Base-by-base conservation (phyloP, 2,113 vertebrate species). In the Zingel zingel region DNA sequence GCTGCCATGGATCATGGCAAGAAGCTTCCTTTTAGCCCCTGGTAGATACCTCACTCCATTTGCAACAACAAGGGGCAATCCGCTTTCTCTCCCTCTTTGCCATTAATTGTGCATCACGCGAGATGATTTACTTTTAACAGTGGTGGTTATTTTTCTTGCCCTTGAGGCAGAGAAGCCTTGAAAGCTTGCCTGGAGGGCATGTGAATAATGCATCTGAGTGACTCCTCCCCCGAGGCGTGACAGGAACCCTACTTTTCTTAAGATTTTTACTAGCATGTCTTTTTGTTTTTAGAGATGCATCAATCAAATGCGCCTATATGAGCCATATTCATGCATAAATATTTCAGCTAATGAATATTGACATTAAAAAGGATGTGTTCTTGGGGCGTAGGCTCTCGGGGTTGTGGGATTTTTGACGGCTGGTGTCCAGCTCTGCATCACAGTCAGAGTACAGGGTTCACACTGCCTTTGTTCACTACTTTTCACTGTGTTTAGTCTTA, bases 141-240 rank as follows among this genome's bases (percentile, higher is more conserved):
- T 96, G 97, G 97, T 97, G 96, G 96, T 98, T 98, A 96, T 97
- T 98, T 98, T 97, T 97, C 97, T 95, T 96, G 96, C 95, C 97
- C 97, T 96, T 96, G 91, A 93, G 94, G 97, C 97, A 97, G 96
- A 97, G 97, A 96, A 97, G 97, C 97, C 97, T 98, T 98, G 98
- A 98, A 98, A 98, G 98, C 97, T 96, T 98, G 97, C 97, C 98
- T 97, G 95, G 94, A 97, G 97, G 98, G 97, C 96, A 96, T 97
- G 96, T 99, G 97, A 99, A 99, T 99, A 98, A 99, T 99, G 97
- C 96, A 99, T 98, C 97, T 97, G 96, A 98, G 97, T 97, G 97
- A 97, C 97, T 97, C 97, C 97, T 97, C 97, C 96, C 96, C 95
- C 86, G 95, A 96, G 97, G 97, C 96, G 95, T 96, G 96, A 95